Evolutionary conservation across 2,888 invertebrate genomes (phyloP).

Genomic region (Campoletis raptor): DNA sequence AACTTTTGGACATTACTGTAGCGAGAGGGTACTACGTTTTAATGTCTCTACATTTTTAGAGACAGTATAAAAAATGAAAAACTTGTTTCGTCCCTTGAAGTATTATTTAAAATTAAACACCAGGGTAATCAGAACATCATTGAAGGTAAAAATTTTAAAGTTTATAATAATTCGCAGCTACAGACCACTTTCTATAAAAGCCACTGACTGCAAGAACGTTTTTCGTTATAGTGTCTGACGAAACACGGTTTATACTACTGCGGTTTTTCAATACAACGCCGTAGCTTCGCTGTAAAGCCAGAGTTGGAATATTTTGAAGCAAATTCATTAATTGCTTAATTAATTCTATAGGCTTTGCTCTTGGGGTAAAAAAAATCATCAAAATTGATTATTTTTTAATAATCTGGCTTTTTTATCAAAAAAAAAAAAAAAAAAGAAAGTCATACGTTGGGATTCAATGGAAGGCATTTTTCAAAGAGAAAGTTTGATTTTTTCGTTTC

Average conservation of each 20-base stretch:
- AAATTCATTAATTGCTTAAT: background rate
- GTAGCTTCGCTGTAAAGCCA: background rate
- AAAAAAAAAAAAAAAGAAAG: background rate
- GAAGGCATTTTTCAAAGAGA: background rate
- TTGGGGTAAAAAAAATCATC: background rate
- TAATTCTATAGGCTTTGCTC: background rate
- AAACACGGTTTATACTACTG: conserved; percentile 1
- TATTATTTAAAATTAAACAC: background rate
- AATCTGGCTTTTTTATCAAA: background rate
- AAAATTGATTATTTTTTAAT: no score
- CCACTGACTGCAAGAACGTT: background rate
- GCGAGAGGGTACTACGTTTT: no score
- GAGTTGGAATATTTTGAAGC: background rate
- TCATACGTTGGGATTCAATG: background rate
- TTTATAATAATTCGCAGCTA: background rate
- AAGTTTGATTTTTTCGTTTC: background rate
- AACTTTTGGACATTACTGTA: no score
- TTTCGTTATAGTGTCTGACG: background rate
- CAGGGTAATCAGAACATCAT: background rate
- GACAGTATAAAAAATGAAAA: background rate
- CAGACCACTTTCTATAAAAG: background rate
- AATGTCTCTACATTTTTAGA: background rate
- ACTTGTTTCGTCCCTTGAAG: background rate
- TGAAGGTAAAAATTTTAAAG: background rate
- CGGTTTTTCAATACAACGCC: background rate